Base-by-base conservation (phyloP, 2,888 invertebrate genomes). In the Ochropleura leucogaster region DNA sequence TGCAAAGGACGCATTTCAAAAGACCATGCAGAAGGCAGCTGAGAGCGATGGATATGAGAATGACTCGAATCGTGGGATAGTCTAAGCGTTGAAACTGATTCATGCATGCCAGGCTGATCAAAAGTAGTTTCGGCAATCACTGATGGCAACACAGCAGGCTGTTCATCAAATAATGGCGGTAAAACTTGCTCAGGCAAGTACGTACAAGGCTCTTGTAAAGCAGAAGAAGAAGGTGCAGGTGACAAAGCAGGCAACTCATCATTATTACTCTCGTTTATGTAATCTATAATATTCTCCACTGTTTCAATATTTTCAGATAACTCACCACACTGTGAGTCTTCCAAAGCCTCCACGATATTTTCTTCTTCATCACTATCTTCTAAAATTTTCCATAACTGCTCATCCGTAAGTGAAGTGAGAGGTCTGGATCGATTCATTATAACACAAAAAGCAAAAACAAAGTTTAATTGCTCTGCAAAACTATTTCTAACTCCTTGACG, bases 311-410 rank as follows among this genome's bases (percentile, higher is more conserved):
- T 64, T 64, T 64, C 64, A 49, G 64, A 30, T 64, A 64, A 64
- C 64, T 64, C 64, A 64, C 64, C 64, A 64, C 46, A 12, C 64
- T 47, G 47, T 64, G 64, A 64, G 16, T 64, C 64, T 64, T 64
- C 64, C 64, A 64, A 64, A 49, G 47, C 64, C 64, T 64, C 64
- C 16, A 64, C 64, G 64, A 64, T 47, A 64, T 64, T 49, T 64
- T 64, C 64, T 64, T 64, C 64, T 64, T 16, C 47, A 64, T 64
- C 64, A 64, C 47, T 64, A 64, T 64, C 64, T 64, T 64, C 47
- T 64, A 64, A 64, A 64, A 64, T 64, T 64, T 30, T 64, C 64
- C 64, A 64, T 64, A 64, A 64, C 20, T 53, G 51, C 51, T 53
- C 51, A 53, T 53, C 51, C 18, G 51, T 51, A 51, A 51, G 51